Evolutionary conservation across 2,113 vertebrate genomes (phyloP).

Genomic region (Phaethornis superciliosus): DNA sequence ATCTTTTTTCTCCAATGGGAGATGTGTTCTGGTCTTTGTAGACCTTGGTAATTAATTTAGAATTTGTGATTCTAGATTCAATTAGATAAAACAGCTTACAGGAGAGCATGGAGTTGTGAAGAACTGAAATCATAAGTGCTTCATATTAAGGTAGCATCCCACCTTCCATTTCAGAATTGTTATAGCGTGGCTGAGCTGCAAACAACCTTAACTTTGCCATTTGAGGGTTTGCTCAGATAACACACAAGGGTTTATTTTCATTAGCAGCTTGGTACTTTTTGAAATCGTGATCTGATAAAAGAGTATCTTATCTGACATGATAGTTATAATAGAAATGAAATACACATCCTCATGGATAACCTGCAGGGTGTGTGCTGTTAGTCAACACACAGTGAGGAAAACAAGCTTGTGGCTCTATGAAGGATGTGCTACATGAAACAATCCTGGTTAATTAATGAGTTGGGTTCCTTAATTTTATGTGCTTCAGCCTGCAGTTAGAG

Average conservation of each 20-base stretch:
- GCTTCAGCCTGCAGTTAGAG: not conserved
- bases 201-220: not conserved
- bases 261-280: not conserved
- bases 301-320: not conserved
- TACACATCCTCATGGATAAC: not conserved
- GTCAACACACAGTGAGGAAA: conserved; percentile 5
- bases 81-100: not conserved
- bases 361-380: conserved; percentile 37
- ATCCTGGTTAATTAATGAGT: conserved; percentile 35
- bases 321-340: conserved; percentile 12
- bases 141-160: not conserved
- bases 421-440: conserved; percentile 30
- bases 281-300: not conserved
- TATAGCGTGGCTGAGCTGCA: not conserved
- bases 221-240: not conserved
- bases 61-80: not conserved
- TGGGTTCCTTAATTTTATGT: conserved; percentile 17
- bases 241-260: not conserved
- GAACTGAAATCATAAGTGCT: not conserved
- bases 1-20: not conserved
- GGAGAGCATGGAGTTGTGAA: not conserved
- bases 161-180: not conserved
- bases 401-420: conserved; percentile 46
- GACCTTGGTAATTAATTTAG: not conserved
- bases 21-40: not conserved